Base-by-base conservation (phyloP, 30 jellyfish, hydroid and myxozoan species). In the Aurelia aurita complex sp. Pacific region DNA sequence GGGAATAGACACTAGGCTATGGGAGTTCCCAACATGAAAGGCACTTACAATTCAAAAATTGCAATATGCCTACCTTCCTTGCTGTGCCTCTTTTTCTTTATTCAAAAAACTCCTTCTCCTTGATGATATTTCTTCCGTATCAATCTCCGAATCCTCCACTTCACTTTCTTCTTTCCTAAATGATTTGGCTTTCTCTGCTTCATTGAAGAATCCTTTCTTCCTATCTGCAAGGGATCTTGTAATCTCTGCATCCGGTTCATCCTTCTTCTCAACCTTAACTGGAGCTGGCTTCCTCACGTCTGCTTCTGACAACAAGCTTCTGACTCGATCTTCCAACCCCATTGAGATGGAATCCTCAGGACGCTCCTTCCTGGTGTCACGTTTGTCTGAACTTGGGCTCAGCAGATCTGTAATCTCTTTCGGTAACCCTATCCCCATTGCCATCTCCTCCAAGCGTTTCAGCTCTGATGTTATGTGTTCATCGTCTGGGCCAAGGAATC, bases 141-240 rank as follows among this genome's bases (percentile, higher is more conserved):
- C 96, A 42, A 94, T 94, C 57, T 88, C 97, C 1, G 89, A 69
- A 16, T 71, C 85, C 6, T 89, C 97, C 9, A 42, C 82, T n/a
- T 76, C 96, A 64, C 88, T 79, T 60, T 74, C 83, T 10, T 52
- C 82, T 62, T 54, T 81, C 87, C 46, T 84, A 61, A 50, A 88
- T 52, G 80, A 40, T 69, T 61, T 10, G 5, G 93, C 93, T 74
- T 76, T 86, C 74, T 76, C 83, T 18, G 96, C 94, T 46, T 91
- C 96, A 29, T 73, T 91, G 8, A 85, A 63, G 74, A 91, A 91
- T 42, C 96, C 85, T 74, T 73, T 71, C 90, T 85, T 85, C 62
- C 98, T 74, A 18, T 91, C 98, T 11, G 67, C 91, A 13, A 91
- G 77, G n/a, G 96, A 73, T 4, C 87, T 82, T 53, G 81, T 77